Base-by-base conservation (phyloP, 2,113 vertebrate species). In the Cygnus atratus region DNA sequence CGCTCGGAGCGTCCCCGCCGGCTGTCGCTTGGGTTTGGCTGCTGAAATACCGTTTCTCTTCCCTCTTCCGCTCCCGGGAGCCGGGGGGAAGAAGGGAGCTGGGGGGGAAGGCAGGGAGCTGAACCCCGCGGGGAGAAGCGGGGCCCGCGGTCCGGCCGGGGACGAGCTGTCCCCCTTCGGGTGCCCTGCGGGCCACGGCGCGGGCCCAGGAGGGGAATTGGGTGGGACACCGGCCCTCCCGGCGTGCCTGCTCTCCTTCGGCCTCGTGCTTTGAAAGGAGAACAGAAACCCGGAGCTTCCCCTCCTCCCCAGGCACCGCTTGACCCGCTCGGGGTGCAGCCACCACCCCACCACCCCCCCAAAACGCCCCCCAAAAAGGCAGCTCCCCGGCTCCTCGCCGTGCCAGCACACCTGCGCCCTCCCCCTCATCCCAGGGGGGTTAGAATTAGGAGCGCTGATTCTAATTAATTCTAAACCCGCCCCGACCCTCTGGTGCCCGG, bases 151-250 rank as follows among this genome's bases (percentile, higher is more conserved):
- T n/a, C 33, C 1, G 21, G 41, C 39, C 3, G 22, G 62, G 54
- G 43, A 8, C 2, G 11, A 25, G 79, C 5, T 2, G 18, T 44
- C 58, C 22, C 22, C 4, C 1, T 2, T 5, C n/a, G 25, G 18
- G 43, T 16, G 16, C 43, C 43, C 81, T 19, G 8, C 13, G 3
- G 3, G 31, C 25, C 37, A 18, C 33, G 14, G 5, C 10, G 3
- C 20, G 24, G 25, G 33, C 39, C 54, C 43, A 6, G 1, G 1
- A 33, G 71, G 54, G 71, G 63, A 33, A 2, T 2, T 3, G 19
- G 11, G 0, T 54, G 24, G 21, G 28, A 8, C 2, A 12, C 35
- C 1, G 24, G 5, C 35, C 58, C 50, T 65, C 28, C 11, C 5
- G 18, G 59, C 13, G 31, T 26, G 18, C 31, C 58, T 62, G 20